Evolutionary conservation across 2,113 vertebrate genomes (phyloP), one percentile per base, ranked within the genome.

Genomic region (Thalassoma bifasciatum): DNA sequence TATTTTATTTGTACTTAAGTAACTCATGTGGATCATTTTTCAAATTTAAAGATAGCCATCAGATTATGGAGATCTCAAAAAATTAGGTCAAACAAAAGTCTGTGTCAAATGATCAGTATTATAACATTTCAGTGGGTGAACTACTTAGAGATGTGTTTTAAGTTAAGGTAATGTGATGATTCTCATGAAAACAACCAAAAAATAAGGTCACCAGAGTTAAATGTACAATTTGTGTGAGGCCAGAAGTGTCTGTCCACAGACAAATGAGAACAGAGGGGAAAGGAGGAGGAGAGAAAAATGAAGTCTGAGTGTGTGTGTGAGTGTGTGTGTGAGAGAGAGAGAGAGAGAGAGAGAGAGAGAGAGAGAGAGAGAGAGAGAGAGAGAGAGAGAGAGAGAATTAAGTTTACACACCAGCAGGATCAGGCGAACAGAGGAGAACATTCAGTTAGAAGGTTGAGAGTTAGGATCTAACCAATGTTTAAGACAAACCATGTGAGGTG

Each of bases 401-500:
- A 52, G 44, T 80, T 62, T 44, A 61, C 14, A 61, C 56, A 74
- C 26, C 47, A 38, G 23, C 61, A 68, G 73, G 57, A 50, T 34
- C 37, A 53, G 73, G 69, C 63, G 79, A 71, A 21, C 53, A 78
- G 60, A 75, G 14, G 49, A 53, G 44, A 51, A 19, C 23, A 21
- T 69, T 57, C 22, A 36, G 10, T 58, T 59, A 40, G 44, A 49
- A 22, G 44, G 4, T 58, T 38, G 56, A 46, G 57, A 26, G 50
- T 60, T 61, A 16, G 67, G 38, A 63, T 62, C 63, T 38, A 38
- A 65, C 34, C 1, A 12, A 24, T 34, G 37, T 68, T 59, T 49
- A 26, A 7, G 49, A 65, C 16, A 51, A 71, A 62, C 63, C 73
- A 82, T 57, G 24, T 82, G 60, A 88, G 89, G 89, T 92, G 78